Evolutionary conservation across 2,888 invertebrate species (phyloP).

Genomic region (Apotomis capreana): DNA sequence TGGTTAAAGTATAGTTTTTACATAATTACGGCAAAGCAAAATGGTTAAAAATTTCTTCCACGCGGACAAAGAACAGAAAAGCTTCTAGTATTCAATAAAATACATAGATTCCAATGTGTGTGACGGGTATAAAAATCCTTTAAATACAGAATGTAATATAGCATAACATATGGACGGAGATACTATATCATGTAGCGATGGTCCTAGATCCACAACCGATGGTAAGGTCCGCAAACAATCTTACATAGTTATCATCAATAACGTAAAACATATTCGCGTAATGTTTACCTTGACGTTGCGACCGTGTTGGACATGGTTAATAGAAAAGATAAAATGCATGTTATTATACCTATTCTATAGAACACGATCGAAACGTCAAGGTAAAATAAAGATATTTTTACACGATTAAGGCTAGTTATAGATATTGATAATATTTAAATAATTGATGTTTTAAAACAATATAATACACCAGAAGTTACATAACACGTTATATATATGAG

Average conservation of each 20-base stretch:
- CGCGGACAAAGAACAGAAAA: too few species aligned
- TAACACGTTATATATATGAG: slow-evolving; percentile 61
- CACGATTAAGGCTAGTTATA: background rate
- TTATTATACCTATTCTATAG: background rate
- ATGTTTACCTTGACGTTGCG: background rate
- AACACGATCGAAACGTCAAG: background rate
- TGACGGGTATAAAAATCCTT: slow-evolving; percentile 17
- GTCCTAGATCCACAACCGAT: slow-evolving; percentile 34
- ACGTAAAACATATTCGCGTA: background rate
- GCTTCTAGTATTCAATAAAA: background rate
- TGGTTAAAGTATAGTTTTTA: too few species aligned
- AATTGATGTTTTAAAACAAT: background rate
- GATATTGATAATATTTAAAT: background rate
- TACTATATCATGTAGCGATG: slow-evolving; percentile 29
- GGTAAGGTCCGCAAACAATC: background rate
- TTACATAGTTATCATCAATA: background rate
- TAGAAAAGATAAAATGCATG: background rate
- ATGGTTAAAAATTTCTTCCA: too few species aligned
- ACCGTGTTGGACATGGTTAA: background rate
- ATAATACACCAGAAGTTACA: slow-evolving; percentile 43
- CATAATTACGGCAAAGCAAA: too few species aligned
- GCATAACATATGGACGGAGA: slow-evolving; percentile 37
- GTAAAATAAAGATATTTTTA: slow-evolving; percentile 10
- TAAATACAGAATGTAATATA: slow-evolving; percentile 38
- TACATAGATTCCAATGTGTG: slow-evolving; percentile 12